A percentile compares a stretch with the other conserved stretches of the same genome.
Evolutionary conservation across 2,888 invertebrate species (phyloP).

Genomic region (Balanococcus diminutus): DNA sequence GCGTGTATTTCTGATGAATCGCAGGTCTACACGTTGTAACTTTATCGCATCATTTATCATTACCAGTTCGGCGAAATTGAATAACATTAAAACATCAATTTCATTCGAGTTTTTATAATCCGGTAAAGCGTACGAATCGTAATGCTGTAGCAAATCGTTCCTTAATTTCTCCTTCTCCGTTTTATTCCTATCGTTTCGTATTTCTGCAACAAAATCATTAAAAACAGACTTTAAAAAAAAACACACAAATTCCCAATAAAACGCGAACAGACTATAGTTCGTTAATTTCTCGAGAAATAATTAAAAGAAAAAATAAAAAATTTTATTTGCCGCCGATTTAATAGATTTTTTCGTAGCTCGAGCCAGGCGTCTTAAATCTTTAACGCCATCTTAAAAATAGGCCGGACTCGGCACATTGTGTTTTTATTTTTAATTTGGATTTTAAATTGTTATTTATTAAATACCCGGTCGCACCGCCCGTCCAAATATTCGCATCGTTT

Average conservation of each 20-base stretch:
- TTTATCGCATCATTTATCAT: conserved; percentile 33
- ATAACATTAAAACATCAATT: not conserved
- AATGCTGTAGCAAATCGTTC: not conserved
- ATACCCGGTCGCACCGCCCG: not conserved
- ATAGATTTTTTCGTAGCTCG: not conserved
- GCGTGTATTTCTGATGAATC: conserved; percentile 17
- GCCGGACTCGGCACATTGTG: not conserved
- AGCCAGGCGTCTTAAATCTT: conserved; percentile 20
- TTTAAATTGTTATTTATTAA: conserved; percentile 32
- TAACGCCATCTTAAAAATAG: not conserved
- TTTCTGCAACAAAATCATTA: conserved; percentile 3
- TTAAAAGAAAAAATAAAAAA: conserved; percentile 17
- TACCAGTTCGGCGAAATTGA: conserved; percentile 41
- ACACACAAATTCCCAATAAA: not conserved
- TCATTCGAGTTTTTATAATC: conserved; percentile 23
- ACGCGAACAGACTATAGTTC: not conserved
- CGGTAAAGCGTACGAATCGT: conserved; percentile 26
- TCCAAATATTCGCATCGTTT: not conserved
- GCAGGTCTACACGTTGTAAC: not conserved
- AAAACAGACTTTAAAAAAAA: not conserved
- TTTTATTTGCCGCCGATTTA: not conserved
- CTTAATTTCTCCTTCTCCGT: conserved; percentile 11
- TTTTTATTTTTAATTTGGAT: conserved; percentile 17
- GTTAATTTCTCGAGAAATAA: not conserved
- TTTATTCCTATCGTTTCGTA: conserved; percentile 9